Conservation (phyloP, 2,797 vertebrate genomes). For the Rhinatrema bivittatum region DNA sequence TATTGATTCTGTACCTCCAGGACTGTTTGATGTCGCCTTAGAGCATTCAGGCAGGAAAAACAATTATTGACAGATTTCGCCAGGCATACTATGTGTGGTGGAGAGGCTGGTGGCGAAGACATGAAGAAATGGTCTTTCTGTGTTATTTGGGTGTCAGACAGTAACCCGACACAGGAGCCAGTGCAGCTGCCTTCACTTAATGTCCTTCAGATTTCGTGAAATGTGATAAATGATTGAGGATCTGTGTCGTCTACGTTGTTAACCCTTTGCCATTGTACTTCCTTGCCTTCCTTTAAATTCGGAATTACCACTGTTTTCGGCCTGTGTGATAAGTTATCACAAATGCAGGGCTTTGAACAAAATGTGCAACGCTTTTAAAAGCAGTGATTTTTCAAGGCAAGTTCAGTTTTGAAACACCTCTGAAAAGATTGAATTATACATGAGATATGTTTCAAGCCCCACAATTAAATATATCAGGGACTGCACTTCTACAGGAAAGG, state of each 20-base stretch:
- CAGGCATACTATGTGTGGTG: slow-evolving; percentile 23
- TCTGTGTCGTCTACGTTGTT: slow-evolving; percentile 4
- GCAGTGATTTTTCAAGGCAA: too few relatives aligned
- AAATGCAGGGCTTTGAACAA: too few relatives aligned
- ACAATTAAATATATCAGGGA: slow-evolving; percentile 11
- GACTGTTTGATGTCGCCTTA: slow-evolving; percentile 48
- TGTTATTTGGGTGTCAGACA: slow-evolving; percentile 38
- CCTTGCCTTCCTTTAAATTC: not conserved
- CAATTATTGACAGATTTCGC: slow-evolving; percentile 40
- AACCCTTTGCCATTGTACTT: slow-evolving; percentile 8
- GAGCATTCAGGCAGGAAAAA: slow-evolving; percentile 36
- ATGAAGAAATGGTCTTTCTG: slow-evolving; percentile 36
- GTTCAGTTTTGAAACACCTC: too few relatives aligned
- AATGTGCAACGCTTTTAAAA: slow-evolving; percentile 3
- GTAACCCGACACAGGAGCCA: slow-evolving; percentile 47
- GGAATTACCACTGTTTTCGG: not conserved
- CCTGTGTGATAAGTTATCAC: not conserved
- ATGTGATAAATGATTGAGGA: slow-evolving; percentile 27
- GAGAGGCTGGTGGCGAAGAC: slow-evolving; percentile 33
- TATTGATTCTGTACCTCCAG: slow-evolving; percentile 49
- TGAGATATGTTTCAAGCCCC: slow-evolving; percentile 22
- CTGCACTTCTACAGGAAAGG: slow-evolving; percentile 25
- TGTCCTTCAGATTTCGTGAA: slow-evolving; percentile 32
- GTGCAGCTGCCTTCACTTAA: slow-evolving; percentile 38
- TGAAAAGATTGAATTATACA: slow-evolving; percentile 21